Evolutionary conservation across 2,888 invertebrate species (phyloP).

Genomic region (Drosophila cognata): DNA sequence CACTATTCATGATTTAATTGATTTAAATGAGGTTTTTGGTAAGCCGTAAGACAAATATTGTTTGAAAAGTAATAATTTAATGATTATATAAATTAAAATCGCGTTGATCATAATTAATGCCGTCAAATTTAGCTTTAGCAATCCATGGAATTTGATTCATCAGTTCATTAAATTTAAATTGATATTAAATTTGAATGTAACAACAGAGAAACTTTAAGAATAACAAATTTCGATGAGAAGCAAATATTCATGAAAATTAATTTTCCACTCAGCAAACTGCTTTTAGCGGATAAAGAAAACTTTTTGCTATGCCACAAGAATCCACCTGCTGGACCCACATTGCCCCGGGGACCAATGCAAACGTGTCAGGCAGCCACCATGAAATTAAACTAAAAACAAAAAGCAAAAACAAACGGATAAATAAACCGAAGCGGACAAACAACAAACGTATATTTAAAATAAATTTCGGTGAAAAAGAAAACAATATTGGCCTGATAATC

Average conservation of each 20-base stretch:
- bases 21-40: neutral
- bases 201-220: neutral
- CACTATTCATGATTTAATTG: neutral
- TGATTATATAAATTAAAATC: neutral
- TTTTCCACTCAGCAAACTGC: conserved; percentile 52
- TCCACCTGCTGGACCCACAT: conserved; percentile 24
- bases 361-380: conserved; percentile 52
- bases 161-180: neutral
- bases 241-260: conserved; percentile 46
- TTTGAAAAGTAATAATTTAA: neutral
- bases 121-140: neutral
- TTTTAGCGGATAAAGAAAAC: conserved; percentile 52
- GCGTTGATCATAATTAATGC: neutral
- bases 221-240: neutral
- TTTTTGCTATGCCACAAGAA: conserved; percentile 31
- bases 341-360: conserved; percentile 13
- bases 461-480: conserved; percentile 15
- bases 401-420: conserved; percentile 48
- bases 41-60: neutral
- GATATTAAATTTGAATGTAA: neutral
- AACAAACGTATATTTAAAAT: conserved; percentile 39
- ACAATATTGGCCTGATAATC: conserved; percentile 28
- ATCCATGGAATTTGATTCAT: neutral
- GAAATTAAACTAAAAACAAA: conserved; percentile 65
- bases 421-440: conserved; percentile 43